Base-by-base conservation (phyloP, 1,140 invertebrate species). In the Plutomurus gul region DNA sequence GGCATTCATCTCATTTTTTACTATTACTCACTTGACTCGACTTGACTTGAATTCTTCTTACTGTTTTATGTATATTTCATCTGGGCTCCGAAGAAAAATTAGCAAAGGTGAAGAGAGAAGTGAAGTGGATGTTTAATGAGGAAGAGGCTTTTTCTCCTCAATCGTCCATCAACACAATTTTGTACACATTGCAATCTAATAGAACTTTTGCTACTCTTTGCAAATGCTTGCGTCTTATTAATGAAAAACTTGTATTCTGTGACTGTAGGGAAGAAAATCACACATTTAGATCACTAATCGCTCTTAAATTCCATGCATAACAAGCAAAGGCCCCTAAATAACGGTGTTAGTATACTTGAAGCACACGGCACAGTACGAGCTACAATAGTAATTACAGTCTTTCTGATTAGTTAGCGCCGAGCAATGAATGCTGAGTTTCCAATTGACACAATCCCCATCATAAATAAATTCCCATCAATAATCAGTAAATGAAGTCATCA, bases 101-200 rank as follows among this genome's bases (percentile, higher is more conserved):
- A 65, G 25, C 8, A 49, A 18, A 49, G 46, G 49, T 30, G 20
- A 25, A 11, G 20, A 25, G 5, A 25, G 4, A 11, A 36, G 3
- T 65, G 10, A 33, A n/a, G n/a, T n/a, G n/a, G n/a, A n/a, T n/a
- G n/a, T 36, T 36, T 65, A 65, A 65, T 33, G 56, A 65, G 56
- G 56, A 65, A 33, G 56, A 65, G 10, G 6, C 25, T 65, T 65
- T 65, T 65, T 65, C 56, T 65, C 39, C n/a, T n/a, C n/a, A n/a
- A n/a, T 43, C n/a, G 11, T 43, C 4, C n/a, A 16, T 16, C 20
- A 56, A 60, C 56, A 6, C 2, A 4, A n/a, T 16, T 13, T 56
- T 27, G 25, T 33, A 65, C 56, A 33, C 25, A 27, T 27, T n/a
- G n/a, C n/a, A n/a, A n/a, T n/a, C n/a, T n/a, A n/a, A n/a, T n/a